These are phyloP conservation scores for Megaceryle alcyon DNA, from an alignment of 2,797 vertebrate species.

Conservation along the genomic window DNA sequence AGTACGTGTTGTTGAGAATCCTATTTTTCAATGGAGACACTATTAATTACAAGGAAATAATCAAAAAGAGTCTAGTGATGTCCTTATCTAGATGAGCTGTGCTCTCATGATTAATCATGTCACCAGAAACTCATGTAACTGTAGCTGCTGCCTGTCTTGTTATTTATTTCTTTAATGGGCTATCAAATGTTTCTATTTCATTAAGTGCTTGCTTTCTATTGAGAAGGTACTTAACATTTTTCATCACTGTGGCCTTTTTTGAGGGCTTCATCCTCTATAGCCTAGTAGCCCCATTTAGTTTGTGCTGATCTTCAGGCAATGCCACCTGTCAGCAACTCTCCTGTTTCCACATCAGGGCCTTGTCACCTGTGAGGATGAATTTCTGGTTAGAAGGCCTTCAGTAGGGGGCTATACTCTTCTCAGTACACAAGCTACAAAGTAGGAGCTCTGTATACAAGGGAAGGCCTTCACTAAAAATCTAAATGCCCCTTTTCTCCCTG, in stretches of 20 bases:
- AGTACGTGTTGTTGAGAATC: not conserved
- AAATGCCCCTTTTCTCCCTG: not conserved
- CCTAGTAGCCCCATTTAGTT: not conserved
- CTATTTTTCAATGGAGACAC: not conserved
- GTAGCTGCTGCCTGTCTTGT: not conserved
- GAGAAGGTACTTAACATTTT: not conserved
- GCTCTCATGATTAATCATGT: not conserved
- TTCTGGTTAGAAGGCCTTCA: not conserved
- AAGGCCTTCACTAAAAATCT: not conserved
- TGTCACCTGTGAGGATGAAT: not conserved
- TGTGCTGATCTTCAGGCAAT: not conserved
- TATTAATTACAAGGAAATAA: constrained; percentile 18
- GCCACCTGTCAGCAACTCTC: not conserved
- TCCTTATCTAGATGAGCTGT: constrained; percentile 10
- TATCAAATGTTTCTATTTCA: constrained; percentile 18
- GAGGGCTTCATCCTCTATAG: not conserved
- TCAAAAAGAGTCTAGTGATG: not conserved
- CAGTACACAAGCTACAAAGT: not conserved
- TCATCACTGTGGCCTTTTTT: not conserved
- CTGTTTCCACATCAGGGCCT: not conserved
- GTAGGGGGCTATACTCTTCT: not conserved
- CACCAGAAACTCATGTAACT: not conserved
- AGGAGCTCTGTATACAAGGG: not conserved
- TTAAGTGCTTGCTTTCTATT: not conserved
- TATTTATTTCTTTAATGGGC: constrained; percentile 25